phyloP scores from a whole-genome alignment of 2,888 invertebrate species.

The Lampropteryx suffumata region DNA sequence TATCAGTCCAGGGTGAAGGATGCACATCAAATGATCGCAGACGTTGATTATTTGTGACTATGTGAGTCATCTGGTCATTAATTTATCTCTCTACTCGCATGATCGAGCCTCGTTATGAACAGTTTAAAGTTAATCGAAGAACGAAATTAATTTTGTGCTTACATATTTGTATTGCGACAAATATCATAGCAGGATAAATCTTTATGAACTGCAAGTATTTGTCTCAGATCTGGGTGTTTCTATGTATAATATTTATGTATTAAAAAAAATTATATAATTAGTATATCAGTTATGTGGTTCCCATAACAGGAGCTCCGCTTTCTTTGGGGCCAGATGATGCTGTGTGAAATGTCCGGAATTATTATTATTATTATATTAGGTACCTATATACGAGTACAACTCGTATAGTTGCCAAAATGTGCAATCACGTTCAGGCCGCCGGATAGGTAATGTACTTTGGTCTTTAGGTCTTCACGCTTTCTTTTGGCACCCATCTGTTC shows the following conservation, averaged over 20 bases:
- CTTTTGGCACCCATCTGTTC: slow-evolving; percentile 8
- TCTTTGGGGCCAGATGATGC: too few relatives aligned
- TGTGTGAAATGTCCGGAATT: too few relatives aligned
- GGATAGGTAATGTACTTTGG: background rate
- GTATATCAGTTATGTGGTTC: too few relatives aligned
- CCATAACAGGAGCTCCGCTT: too few relatives aligned
- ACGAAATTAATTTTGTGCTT: background rate
- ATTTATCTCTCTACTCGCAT: slow-evolving; percentile 10
- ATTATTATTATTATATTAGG: background rate
- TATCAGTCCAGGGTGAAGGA: slow-evolving; percentile 20
- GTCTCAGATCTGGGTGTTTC: too few relatives aligned
- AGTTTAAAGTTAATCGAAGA: background rate
- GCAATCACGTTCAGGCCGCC: background rate
- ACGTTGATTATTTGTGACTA: slow-evolving; percentile 5
- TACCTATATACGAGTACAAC: background rate
- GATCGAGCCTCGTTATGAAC: background rate
- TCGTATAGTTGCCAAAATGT: slow-evolving; percentile 2
- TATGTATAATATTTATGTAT: too few relatives aligned
- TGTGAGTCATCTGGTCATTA: slow-evolving; percentile 20
- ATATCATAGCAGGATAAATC: background rate
- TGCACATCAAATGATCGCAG: slow-evolving; percentile 19
- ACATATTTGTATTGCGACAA: background rate
- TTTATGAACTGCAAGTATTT: too few relatives aligned
- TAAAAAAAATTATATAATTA: too few relatives aligned
- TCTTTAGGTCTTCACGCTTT: background rate